These are phyloP conservation scores for Hydrolagus colliei DNA, from an alignment of 2,797 vertebrate genomes.

Conservation along the genomic window DNA sequence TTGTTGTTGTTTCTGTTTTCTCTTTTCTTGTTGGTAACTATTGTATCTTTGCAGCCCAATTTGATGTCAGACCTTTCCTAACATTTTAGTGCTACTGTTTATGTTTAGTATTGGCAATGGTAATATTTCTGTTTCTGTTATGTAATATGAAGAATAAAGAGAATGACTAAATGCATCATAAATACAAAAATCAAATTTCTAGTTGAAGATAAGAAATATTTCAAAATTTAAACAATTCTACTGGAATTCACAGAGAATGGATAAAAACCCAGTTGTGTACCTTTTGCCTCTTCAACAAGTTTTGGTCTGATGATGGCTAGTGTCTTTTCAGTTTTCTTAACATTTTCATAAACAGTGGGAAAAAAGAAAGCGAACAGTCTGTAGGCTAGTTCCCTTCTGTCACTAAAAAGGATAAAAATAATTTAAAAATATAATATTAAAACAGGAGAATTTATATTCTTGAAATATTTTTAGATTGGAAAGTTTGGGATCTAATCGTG, in stretches of 20 bases:
- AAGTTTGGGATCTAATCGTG: no score
- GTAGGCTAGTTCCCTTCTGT: constrained; percentile 44
- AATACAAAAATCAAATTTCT: neutral
- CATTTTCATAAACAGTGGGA: constrained; percentile 43
- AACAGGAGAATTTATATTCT: no score
- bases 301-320: constrained; percentile 56
- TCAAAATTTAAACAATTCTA: neutral
- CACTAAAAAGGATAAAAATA: constrained; percentile 37
- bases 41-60: neutral
- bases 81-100: no score
- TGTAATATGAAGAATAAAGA: neutral
- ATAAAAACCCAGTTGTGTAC: constrained; percentile 40
- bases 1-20: no score
- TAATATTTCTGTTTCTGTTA: neutral
- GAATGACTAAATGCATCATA: neutral
- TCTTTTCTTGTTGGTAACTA: no score
- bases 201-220: neutral
- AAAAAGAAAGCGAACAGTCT: constrained; percentile 56
- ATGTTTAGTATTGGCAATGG: no score
- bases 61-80: no score
- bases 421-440: no score
- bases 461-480: no score
- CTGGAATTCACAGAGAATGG: neutral
- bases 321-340: constrained; percentile 45
- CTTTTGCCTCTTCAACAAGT: constrained; percentile 45